Percentiles rank a stretch among this genome's conserved stretches.
Conservation (phyloP, 2,113 vertebrate species). For the Tetrao urogallus region DNA sequence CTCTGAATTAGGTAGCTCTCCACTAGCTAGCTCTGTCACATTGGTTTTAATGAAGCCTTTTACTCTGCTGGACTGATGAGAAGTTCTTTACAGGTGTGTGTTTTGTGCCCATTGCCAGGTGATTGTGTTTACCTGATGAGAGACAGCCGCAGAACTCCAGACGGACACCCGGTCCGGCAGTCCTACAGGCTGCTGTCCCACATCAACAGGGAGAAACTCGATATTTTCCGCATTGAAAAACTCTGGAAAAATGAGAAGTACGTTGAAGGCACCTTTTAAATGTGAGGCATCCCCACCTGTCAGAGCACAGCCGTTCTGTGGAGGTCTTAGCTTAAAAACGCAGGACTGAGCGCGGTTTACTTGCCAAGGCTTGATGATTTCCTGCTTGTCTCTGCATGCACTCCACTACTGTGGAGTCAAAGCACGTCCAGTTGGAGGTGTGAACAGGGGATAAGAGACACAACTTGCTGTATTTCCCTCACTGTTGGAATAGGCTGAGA, state of each 20-base stretch:
- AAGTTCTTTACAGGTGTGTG: background rate
- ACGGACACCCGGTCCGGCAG: conserved; percentile 94
- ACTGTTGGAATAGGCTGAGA: background rate
- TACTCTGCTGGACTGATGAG: background rate
- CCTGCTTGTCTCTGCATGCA: background rate
- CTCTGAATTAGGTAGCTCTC: too few relatives aligned
- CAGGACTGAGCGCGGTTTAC: fast-evolving
- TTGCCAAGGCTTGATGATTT: background rate
- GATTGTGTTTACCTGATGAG: conserved; percentile 98
- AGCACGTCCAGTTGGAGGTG: background rate
- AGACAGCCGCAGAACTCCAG: conserved; percentile 92
- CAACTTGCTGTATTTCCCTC: background rate
- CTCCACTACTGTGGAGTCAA: fast-evolving
- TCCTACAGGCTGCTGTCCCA: conserved; percentile 95
- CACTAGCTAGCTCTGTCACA: background rate
- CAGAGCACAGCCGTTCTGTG: background rate
- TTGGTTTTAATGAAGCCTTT: background rate
- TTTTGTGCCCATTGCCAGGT: conserved; percentile 77
- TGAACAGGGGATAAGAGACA: background rate
- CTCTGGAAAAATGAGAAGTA: conserved; percentile 99
- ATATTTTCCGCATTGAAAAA: conserved; percentile 99
- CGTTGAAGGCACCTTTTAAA: conserved; percentile 4
- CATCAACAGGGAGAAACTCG: conserved; percentile 94
- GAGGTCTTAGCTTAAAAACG: background rate
- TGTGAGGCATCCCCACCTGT: background rate